Percentiles rank a stretch among this genome's conserved stretches.
These are phyloP conservation scores for Caenorhabditis sp. DNA, from an alignment of 2,888 invertebrate genomes.

Conservation along the genomic window DNA sequence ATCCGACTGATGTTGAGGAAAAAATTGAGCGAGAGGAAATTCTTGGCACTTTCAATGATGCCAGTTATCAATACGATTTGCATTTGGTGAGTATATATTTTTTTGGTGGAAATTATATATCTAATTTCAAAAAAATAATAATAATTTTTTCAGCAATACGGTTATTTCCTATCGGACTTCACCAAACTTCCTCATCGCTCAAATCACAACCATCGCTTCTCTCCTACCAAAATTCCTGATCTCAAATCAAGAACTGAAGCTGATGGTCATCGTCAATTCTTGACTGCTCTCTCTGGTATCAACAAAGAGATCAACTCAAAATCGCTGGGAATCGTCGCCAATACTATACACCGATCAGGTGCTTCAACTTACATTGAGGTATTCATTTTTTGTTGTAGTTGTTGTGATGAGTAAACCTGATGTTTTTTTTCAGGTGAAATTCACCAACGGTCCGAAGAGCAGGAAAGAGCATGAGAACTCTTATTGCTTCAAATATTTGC, in stretches of 20 bases:
- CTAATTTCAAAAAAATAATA: too few relatives aligned
- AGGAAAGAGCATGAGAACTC: background rate
- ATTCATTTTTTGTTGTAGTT: too few relatives aligned
- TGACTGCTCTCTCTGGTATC: background rate
- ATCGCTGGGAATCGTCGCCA: background rate
- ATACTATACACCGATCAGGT: background rate
- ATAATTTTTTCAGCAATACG: background rate
- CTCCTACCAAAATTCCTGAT: background rate
- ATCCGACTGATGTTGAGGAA: background rate
- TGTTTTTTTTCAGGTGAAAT: background rate
- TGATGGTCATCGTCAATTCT: background rate
- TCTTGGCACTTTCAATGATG: background rate
- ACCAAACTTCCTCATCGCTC: background rate
- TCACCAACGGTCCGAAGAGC: background rate
- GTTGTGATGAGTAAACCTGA: too few relatives aligned
- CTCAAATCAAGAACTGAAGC: background rate
- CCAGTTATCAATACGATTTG: background rate
- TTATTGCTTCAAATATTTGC: background rate
- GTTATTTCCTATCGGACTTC: background rate
- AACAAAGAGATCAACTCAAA: background rate
- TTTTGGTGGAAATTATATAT: background rate
- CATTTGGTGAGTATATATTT: background rate
- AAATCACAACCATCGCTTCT: background rate
- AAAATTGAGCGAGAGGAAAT: background rate
- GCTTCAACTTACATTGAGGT: background rate